Evolutionary conservation across 2,113 vertebrate species (phyloP), one percentile per base, ranked within the genome.

Genomic region (Oenanthe melanoleuca): DNA sequence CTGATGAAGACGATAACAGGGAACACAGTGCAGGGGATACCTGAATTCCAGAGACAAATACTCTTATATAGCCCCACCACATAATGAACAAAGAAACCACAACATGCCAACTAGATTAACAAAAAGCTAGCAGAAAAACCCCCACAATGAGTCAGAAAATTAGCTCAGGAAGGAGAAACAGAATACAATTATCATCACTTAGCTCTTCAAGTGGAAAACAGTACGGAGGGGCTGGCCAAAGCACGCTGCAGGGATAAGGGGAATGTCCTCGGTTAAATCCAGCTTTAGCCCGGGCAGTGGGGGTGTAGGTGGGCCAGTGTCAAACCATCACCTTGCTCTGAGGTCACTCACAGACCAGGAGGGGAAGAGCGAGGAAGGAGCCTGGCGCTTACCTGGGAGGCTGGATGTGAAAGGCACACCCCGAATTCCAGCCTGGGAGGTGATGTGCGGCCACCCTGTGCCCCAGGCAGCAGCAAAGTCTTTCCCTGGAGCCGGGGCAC

Each of bases 1-100:
- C 93, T 94, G 94, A 97, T 96, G 94, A 86, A 94, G 90, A 56
- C 3, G 90, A 88, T 96, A 96, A 92, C 80, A 31, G 73, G 44
- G 56, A 83, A 42, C 79, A 50, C 31, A 66, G 67, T 1, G 72
- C 92, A 91, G 90, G 70, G 82, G 72, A 96, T 93, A 97, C 92
- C 94, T 96, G 92, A 94, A 97, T 96, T 97, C 89, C 92, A 97
- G 95, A 96, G 72, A 74, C 92, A 94, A 66, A 94, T 93, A 86
- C 80, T 94, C 86, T 94, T 94, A 80, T 86, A 94, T 34, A 81
- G 89, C 59, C 60, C 60, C 85, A 67, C 40, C 88, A 42, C 87
- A 92, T 71, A 94, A 92, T 45, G 67, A 96, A 95, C 92, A 96
- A 97, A 97, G 88, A 95, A 94, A 95, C 92, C 88, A 80, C 94